phyloP scores from a whole-genome alignment of 2,797 vertebrate genomes.

The Halcyon leucocephala region DNA sequence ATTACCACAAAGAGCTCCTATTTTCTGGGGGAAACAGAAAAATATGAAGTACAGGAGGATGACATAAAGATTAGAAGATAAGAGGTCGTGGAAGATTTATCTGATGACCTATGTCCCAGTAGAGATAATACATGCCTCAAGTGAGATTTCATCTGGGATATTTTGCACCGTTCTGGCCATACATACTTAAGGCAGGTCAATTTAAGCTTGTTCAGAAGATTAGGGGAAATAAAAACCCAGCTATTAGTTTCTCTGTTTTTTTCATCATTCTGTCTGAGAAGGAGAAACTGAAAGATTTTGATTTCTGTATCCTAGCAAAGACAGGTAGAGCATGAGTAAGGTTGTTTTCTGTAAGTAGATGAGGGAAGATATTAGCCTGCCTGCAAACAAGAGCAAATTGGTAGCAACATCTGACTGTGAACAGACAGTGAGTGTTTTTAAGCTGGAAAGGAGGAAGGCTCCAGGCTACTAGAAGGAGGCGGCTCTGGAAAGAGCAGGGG shows the following conservation, averaged over 20 bases:
- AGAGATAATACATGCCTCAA: neutral
- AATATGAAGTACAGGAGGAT: neutral
- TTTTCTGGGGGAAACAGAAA: neutral
- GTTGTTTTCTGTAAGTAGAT: neutral
- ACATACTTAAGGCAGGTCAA: neutral
- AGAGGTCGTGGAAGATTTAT: neutral
- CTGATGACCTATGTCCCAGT: neutral
- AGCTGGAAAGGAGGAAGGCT: neutral
- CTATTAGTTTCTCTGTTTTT: neutral
- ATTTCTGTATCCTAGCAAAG: neutral
- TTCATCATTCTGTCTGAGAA: neutral
- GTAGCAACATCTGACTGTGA: neutral
- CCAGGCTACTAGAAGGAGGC: neutral
- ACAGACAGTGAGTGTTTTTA: neutral
- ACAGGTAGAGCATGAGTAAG: neutral
- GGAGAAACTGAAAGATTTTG: neutral
- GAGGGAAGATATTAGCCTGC: neutral
- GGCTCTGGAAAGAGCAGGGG: neutral
- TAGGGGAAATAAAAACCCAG: neutral
- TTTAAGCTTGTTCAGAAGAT: neutral
- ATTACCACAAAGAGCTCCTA: neutral
- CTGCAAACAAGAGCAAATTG: neutral
- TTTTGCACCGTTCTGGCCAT: neutral
- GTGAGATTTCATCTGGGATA: neutral
- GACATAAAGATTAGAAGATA: slow-evolving; percentile 5